Evolutionary conservation across 2,113 vertebrate species (phyloP), one percentile per base, ranked within the genome.

Genomic region (Sprattus sprattus): DNA sequence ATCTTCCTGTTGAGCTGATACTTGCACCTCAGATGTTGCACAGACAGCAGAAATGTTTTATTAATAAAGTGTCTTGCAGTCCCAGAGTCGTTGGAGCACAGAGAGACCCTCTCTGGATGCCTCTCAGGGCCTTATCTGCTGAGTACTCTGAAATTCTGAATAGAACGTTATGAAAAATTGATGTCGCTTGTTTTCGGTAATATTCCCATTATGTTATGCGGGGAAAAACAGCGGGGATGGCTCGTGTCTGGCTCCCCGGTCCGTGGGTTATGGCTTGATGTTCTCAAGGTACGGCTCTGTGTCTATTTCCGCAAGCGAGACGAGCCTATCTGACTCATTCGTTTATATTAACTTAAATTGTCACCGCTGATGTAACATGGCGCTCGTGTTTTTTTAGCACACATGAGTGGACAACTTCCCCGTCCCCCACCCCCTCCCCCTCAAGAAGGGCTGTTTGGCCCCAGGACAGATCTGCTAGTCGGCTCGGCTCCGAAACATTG

Each of bases 91-190:
- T 20, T n/a, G 57, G 18, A n/a, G n/a, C 60, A 64, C 20, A 64
- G 6, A 6, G 28, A 39, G 71, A 32, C 11, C 25, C 15, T 78
- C 71, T 32, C 64, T 39, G 71, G 71, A 44, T 45, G 57, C 22
- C 45, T 82, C n/a, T 81, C 32, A 81, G 64, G n/a, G 18, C 80
- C 20, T 28, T 4, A 0, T 52, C 9, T 83, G 39, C 54, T 71
- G 28, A 60, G 15, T 83, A 7, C 80, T 4, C 57, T 3, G 45
- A 28, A 54, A 78, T 39, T 78, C 28, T 39, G 28, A 78, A 78
- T 78, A 78, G 71, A 78, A 78, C 71, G 49, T 84, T 22, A 84
- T 84, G 22, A 84, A 87, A 84, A 85, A 85, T 82, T 20, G 20
- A 87, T 85, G 45, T 6, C 11, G 83, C 25, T 15, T 9, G 22